Percentiles rank a stretch among this genome's conserved stretches.
Evolutionary conservation across 2,113 vertebrate species (phyloP).

Genomic region (Festucalex cinctus): DNA sequence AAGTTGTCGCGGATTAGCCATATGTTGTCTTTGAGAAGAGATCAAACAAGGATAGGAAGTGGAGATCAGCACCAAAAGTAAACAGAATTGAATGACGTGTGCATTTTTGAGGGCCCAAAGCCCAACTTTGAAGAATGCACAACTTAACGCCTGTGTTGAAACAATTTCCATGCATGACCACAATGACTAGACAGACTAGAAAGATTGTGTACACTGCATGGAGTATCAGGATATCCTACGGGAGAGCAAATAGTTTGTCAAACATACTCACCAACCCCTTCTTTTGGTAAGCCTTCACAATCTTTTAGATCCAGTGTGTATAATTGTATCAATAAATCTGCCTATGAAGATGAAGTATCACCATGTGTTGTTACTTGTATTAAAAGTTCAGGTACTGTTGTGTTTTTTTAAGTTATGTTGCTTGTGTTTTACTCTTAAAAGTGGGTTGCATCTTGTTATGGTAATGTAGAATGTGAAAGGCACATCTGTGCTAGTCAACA

Average conservation of each 20-base stretch:
- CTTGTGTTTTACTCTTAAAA: too few relatives aligned
- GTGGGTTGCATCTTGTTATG: too few relatives aligned
- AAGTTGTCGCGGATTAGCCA: slow-evolving; percentile 12
- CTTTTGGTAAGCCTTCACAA: background rate
- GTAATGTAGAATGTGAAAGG: too few relatives aligned
- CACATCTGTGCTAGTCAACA: too few relatives aligned
- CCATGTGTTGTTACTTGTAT: too few relatives aligned
- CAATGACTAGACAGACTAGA: background rate
- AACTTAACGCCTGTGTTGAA: slow-evolving; percentile 2
- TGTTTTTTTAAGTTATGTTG: too few relatives aligned
- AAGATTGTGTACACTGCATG: background rate
- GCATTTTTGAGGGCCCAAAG: background rate
- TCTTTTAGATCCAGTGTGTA: background rate
- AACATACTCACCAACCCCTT: background rate
- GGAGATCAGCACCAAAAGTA: slow-evolving; percentile 24
- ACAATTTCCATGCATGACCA: background rate
- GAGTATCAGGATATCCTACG: slow-evolving; percentile 4
- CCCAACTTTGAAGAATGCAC: background rate
- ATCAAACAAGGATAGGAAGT: slow-evolving; percentile 29
- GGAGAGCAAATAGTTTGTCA: background rate
- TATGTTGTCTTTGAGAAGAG: slow-evolving; percentile 12
- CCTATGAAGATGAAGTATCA: background rate
- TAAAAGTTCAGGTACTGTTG: too few relatives aligned
- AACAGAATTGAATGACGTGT: slow-evolving; percentile 12
- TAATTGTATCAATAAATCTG: background rate